phyloP scores from a whole-genome alignment of 2,797 vertebrate genomes.

The Triplophysa yarkandensis region DNA sequence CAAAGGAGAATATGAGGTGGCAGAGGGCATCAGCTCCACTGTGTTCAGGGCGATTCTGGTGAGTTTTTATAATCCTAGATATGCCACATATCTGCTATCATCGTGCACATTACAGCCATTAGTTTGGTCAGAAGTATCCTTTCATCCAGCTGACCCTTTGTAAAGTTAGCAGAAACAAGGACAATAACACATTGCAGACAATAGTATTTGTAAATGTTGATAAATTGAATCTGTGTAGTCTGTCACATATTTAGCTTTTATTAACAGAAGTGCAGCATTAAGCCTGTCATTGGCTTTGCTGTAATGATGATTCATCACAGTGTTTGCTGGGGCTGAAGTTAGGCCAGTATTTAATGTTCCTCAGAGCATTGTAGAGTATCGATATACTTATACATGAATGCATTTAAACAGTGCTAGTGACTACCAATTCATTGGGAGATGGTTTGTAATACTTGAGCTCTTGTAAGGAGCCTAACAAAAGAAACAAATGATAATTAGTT shows the following conservation, averaged over 20 bases:
- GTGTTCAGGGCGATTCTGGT: slow-evolving; percentile 98
- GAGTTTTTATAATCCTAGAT: slow-evolving; percentile 59
- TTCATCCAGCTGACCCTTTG: background rate
- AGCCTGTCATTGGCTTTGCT: slow-evolving; percentile 25
- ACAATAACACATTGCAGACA: background rate
- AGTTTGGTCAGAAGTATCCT: background rate
- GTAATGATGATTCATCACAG: slow-evolving; percentile 35
- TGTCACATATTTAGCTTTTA: slow-evolving; percentile 1
- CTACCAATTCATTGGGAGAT: slow-evolving; percentile 1
- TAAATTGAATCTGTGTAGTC: background rate
- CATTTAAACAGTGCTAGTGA: slow-evolving; percentile 9
- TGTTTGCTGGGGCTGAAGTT: slow-evolving; percentile 24
- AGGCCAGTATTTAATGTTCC: slow-evolving; percentile 17
- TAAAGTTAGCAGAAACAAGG: background rate
- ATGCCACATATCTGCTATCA: background rate
- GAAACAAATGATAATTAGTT: too few species aligned
- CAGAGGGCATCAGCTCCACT: slow-evolving; percentile 97
- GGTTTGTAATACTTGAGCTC: background rate
- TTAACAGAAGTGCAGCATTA: slow-evolving; percentile 14
- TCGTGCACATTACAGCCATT: background rate
- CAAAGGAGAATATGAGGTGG: slow-evolving; percentile 97
- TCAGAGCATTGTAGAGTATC: slow-evolving; percentile 4
- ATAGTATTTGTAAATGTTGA: background rate
- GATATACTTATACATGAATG: slow-evolving; percentile 4
- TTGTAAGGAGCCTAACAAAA: background rate